Conservation (phyloP, 2,797 vertebrate species). For the Channa striata region DNA sequence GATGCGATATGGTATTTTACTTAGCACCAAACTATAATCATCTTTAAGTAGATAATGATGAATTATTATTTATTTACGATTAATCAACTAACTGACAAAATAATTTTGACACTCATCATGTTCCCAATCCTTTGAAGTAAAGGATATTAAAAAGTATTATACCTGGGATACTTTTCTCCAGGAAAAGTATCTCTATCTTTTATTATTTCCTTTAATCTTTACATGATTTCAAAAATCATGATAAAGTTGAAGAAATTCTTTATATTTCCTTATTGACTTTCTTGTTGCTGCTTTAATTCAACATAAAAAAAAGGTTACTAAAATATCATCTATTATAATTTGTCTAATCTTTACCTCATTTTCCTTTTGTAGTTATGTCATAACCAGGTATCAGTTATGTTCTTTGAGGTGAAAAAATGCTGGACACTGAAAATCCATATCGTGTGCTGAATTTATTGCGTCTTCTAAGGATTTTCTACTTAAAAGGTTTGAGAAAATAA, state of each 20-base stretch:
- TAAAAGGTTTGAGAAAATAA: conserved; percentile 36
- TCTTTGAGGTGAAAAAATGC: conserved; percentile 15
- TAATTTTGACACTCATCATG: not conserved
- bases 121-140: too few relatives aligned
- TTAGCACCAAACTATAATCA: not conserved
- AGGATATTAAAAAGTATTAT: too few relatives aligned
- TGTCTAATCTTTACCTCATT: not conserved
- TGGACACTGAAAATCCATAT: conserved; percentile 20
- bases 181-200: not conserved
- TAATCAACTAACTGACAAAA: not conserved
- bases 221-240: not conserved
- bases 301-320: not conserved
- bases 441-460: conserved; percentile 30
- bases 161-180: not conserved
- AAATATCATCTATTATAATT: not conserved
- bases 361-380: not conserved
- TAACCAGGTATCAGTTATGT: not conserved
- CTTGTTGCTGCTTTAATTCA: conserved; percentile 4
- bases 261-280: not conserved
- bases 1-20: not conserved
- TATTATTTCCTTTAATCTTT: not conserved
- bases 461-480: conserved; percentile 2
- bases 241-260: not conserved
- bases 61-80: not conserved
- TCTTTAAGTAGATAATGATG: not conserved